Base-by-base conservation (phyloP, 2,888 invertebrate genomes). In the Fragum fragum region DNA sequence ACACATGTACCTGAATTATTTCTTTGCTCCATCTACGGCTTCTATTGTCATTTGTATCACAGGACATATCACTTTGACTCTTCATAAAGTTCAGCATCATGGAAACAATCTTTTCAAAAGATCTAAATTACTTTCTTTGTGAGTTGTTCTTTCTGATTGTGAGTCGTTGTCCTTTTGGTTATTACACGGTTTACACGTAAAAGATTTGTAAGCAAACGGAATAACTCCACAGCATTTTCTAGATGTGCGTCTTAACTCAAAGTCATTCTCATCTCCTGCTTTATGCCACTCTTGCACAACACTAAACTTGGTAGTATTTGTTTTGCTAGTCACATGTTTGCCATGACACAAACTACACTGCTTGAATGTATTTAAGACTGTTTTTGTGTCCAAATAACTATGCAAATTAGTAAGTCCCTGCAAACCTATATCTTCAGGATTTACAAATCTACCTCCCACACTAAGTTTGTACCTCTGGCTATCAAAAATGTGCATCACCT, bases 1-100 rank as follows among this genome's bases (percentile, higher is more conserved):
- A n/a, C n/a, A n/a, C n/a, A 36, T 47, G 5, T 3, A 71, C 71
- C 59, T 73, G 73, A 28, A 80, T 68, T n/a, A 75, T 59, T 29
- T 69, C 70, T n/a, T 68, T 76, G 28, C 73, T 71, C 76, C 76
- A 80, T 32, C 69, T 66, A 1, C 73, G 57, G 71, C 71, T 39
- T 72, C 75, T 75, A 47, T 70, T 70, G 32, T 79, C 71, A 42
- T 11, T 52, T 7, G n/a, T 63, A 63, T 63, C 52, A 26, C 26
- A 57, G 18, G 70, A 79, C 36, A 79, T 71, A 16, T 74, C 16
- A 71, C 75, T 71, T 55, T 79, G 79, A 29, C 42, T 23, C 53
- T 5, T 52, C 39, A 79, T 47, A 21, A 61, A 63, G 9, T 29
- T 73, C 9, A 73, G 29, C 61, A 66, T 47, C 26, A 47, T 5